Percentiles rank a stretch among this genome's conserved stretches.
Conservation (phyloP, 1,140 invertebrate genomes). For the Drosophila bocki region DNA sequence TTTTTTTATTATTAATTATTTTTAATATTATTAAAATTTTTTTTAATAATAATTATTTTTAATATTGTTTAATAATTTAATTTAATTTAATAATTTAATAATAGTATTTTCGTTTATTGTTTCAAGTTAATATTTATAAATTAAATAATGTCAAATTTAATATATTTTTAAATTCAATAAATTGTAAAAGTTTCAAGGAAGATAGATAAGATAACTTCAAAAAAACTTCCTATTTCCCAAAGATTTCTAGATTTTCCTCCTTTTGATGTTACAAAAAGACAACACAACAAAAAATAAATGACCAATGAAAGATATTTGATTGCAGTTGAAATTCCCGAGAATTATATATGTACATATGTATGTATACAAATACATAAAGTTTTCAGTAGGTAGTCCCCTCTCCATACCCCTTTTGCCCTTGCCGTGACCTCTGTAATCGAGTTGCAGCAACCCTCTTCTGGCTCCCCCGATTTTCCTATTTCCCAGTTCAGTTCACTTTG, state of each 20-base stretch:
- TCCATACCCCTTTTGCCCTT: constrained; percentile 28
- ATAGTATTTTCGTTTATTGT: background rate
- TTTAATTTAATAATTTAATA: too few species aligned
- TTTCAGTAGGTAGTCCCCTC: background rate
- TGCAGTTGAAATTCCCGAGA: background rate
- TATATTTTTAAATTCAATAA: too few species aligned
- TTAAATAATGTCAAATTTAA: too few species aligned
- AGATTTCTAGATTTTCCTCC: background rate
- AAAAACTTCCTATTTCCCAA: background rate
- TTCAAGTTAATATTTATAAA: too few species aligned
- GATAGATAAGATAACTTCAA: background rate
- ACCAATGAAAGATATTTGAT: constrained; percentile 12
- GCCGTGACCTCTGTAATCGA: constrained; percentile 19
- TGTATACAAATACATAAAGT: background rate
- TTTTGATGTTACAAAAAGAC: background rate
- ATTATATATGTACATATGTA: background rate
- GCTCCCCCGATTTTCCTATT: constrained; percentile 6
- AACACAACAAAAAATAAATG: background rate
- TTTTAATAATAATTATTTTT: too few species aligned
- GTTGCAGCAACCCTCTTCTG: constrained; percentile 9
- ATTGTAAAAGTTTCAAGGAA: background rate
- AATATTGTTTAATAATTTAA: too few species aligned
- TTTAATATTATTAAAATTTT: too few species aligned
- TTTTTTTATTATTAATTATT: too few species aligned
- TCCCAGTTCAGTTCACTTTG: constrained; percentile 1